Percentiles rank a stretch among this genome's conserved stretches.
Conservation (phyloP, 2,797 vertebrate genomes). For the Nannoperca australis region DNA sequence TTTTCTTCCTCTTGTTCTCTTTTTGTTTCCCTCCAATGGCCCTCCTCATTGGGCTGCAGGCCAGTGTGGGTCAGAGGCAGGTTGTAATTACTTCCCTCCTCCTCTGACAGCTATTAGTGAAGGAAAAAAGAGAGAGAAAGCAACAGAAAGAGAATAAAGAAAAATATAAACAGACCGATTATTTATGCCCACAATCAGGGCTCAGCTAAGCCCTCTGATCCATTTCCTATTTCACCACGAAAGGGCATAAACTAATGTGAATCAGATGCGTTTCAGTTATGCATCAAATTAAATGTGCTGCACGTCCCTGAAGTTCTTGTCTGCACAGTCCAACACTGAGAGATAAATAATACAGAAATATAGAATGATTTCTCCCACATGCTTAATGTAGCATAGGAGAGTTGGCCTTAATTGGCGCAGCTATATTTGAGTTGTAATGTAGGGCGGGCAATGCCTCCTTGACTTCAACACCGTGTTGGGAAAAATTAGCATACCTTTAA, state of each 20-base stretch:
- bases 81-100: conserved; percentile 77
- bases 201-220: no score
- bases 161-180: conserved; percentile 26
- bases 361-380: conserved; percentile 52
- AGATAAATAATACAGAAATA: conserved; percentile 55
- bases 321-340: conserved; percentile 13
- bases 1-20: conserved; percentile 1
- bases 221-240: no score
- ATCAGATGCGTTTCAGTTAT: conserved; percentile 4
- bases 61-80: conserved; percentile 75
- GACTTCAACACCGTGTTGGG: conserved; percentile 58
- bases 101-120: conserved; percentile 57
- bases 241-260: neutral
- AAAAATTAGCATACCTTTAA: conserved; percentile 66
- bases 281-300: conserved; percentile 11
- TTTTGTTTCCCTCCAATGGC: conserved; percentile 17
- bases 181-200: conserved; percentile 23
- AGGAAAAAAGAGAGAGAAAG: conserved; percentile 28
- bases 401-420: conserved; percentile 78
- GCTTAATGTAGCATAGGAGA: conserved; percentile 65
- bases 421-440: conserved; percentile 80
- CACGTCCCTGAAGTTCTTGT: conserved; percentile 15
- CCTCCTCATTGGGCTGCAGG: conserved; percentile 59
- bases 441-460: conserved; percentile 72
- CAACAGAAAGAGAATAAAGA: conserved; percentile 11